phyloP scores from a whole-genome alignment of 53 echinoderm and acorn worm genomes.

The Holothuria scabra region DNA sequence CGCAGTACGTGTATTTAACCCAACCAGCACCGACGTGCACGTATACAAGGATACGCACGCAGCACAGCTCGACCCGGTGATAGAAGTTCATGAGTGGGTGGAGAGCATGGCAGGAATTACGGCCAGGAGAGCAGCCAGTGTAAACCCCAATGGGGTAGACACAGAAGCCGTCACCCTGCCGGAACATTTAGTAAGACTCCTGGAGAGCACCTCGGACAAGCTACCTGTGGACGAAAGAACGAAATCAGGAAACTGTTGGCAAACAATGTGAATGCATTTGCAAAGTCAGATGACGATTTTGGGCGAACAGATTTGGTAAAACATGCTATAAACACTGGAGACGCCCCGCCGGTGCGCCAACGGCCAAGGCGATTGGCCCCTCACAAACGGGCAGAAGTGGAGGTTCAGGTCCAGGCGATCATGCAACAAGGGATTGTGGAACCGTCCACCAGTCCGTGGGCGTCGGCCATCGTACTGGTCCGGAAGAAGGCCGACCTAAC shows the following conservation, averaged over 20 bases:
- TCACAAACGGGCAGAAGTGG: slow-evolving; percentile 47
- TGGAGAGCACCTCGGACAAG: not conserved
- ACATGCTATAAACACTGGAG: slow-evolving; percentile 59
- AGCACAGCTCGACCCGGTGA: slow-evolving; percentile 49
- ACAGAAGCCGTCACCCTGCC: slow-evolving; percentile 14
- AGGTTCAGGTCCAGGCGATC: slow-evolving; percentile 56
- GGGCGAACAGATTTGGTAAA: slow-evolving; percentile 66
- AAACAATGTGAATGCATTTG: slow-evolving; percentile 63
- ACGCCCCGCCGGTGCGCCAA: slow-evolving; percentile 57
- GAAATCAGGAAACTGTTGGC: slow-evolving; percentile 48
- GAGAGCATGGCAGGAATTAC: not conserved
- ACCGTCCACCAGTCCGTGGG: too few species aligned
- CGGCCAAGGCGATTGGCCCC: slow-evolving; percentile 53
- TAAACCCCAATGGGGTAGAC: not conserved
- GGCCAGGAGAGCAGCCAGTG: too few species aligned
- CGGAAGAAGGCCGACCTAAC: slow-evolving; percentile 39
- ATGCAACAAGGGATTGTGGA: slow-evolving; percentile 50
- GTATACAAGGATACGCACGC: too few species aligned
- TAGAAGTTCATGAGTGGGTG: not conserved
- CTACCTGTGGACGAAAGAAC: slow-evolving; percentile 10
- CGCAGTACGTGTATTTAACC: slow-evolving; percentile 48
- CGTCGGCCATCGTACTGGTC: too few species aligned
- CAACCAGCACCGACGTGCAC: not conserved
- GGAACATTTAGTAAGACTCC: slow-evolving; percentile 41
- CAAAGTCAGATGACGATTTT: slow-evolving; percentile 60